Percentiles rank a stretch among this genome's conserved stretches.
phyloP scores from a whole-genome alignment of 2,888 invertebrate species.

The Cancer borealis region DNA sequence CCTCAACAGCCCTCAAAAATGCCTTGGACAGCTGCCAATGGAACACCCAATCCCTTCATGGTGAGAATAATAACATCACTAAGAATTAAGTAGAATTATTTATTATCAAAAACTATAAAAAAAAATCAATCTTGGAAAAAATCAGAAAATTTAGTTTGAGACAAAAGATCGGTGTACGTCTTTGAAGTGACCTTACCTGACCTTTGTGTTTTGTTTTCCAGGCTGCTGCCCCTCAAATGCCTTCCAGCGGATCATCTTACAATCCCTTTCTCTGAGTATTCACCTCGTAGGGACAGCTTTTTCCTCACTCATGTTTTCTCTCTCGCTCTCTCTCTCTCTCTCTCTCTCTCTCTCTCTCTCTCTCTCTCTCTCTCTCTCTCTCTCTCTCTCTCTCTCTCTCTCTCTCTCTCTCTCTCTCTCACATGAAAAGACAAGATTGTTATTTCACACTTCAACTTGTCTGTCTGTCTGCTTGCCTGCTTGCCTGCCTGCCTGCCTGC shows the following conservation, averaged over 20 bases:
- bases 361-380: neutral
- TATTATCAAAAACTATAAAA: too few relatives aligned
- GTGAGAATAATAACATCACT: conserved; percentile 30
- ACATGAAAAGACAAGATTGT: neutral
- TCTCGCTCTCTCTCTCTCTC: neutral
- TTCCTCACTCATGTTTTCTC: too few relatives aligned
- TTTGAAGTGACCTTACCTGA: neutral
- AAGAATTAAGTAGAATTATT: too few relatives aligned
- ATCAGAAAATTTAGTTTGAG: too few relatives aligned
- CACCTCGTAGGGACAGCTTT: neutral
- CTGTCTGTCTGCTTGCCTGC: neutral
- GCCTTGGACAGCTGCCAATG: conserved; percentile 65
- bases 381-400: neutral
- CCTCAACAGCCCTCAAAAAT: conserved; percentile 58
- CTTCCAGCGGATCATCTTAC: conserved; percentile 71
- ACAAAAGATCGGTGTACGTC: neutral
- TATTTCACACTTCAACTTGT: neutral
- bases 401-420: neutral
- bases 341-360: neutral
- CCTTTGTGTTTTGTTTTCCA: conserved; percentile 15
- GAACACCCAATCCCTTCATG: conserved; percentile 68
- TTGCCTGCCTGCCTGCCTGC: neutral
- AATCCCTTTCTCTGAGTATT: conserved; percentile 69
- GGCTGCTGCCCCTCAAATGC: conserved; percentile 63
- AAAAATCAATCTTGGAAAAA: too few relatives aligned